Percentiles rank a stretch among this genome's conserved stretches.
These are phyloP conservation scores for fruit fly (Drosophila melanogaster) DNA, from an alignment of 1,140 invertebrate species.

Conservation along the genomic window DNA sequence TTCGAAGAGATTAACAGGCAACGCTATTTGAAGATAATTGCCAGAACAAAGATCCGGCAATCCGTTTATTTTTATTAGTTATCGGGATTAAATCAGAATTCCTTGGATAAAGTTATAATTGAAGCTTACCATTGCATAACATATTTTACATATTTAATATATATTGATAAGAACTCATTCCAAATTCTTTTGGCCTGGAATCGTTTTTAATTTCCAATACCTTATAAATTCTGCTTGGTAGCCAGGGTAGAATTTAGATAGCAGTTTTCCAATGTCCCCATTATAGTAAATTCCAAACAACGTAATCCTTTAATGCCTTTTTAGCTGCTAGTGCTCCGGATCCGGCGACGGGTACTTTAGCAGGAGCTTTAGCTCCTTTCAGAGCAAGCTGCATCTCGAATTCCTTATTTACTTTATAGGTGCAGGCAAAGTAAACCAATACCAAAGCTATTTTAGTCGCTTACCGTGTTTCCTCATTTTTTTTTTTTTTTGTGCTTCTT, in stretches of 20 bases:
- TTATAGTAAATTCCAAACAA: conserved; percentile 75
- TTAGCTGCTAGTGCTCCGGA: conserved; percentile 41
- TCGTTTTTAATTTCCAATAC: conserved; percentile 44
- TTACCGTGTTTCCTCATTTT: conserved; percentile 59
- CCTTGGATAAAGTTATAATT: neutral
- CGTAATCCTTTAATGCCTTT: conserved; percentile 79
- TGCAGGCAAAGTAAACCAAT: conserved; percentile 64
- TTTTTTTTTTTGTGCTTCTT: conserved; percentile 48
- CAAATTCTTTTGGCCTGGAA: neutral
- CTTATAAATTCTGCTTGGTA: conserved; percentile 44
- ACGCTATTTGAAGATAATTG: conserved; percentile 4
- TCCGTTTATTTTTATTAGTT: neutral
- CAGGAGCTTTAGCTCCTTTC: conserved; percentile 51
- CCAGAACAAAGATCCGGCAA: neutral
- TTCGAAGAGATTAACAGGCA: conserved; percentile 19
- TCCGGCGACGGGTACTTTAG: conserved; percentile 8
- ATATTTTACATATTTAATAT: neutral
- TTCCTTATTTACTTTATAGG: conserved; percentile 80
- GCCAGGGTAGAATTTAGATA: conserved; percentile 36
- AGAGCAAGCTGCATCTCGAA: conserved; percentile 62
- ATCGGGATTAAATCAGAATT: neutral
- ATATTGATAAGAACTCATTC: neutral
- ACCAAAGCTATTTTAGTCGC: conserved; percentile 74
- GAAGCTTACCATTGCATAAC: neutral
- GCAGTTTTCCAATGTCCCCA: conserved; percentile 51